Conservation (phyloP, 2,797 vertebrate genomes). For the Rachycentron canadum region DNA sequence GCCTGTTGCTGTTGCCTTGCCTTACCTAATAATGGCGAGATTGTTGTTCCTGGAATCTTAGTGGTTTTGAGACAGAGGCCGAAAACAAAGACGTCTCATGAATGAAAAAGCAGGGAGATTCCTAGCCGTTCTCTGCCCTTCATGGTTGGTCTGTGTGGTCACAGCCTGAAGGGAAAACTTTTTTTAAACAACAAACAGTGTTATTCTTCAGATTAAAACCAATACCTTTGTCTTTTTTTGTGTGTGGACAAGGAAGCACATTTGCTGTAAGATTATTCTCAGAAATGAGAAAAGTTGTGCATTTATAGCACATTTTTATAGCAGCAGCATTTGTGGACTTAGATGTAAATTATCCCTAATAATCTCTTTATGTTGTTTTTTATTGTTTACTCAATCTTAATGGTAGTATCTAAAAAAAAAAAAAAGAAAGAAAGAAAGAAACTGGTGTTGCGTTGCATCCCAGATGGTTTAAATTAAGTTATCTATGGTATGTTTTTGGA, state of each 20-base stretch:
- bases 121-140: conserved; percentile 46
- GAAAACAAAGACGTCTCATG: conserved; percentile 58
- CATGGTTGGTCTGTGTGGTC: conserved; percentile 47
- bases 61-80: conserved; percentile 38
- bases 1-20: conserved; percentile 11
- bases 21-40: conserved; percentile 40
- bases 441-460: background rate
- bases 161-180: conserved; percentile 31
- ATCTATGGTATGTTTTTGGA: background rate
- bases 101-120: conserved; percentile 60
- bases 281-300: conserved; percentile 30
- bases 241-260: background rate
- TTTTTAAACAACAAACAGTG: conserved; percentile 46
- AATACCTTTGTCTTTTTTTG: conserved; percentile 24
- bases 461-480: background rate
- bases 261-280: conserved; percentile 26
- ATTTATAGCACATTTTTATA: conserved; percentile 28
- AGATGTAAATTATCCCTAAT: conserved; percentile 9
- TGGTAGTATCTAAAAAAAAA: background rate
- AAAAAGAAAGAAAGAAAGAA: no score
- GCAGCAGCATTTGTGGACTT: conserved; percentile 18
- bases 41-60: conserved; percentile 55
- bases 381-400: conserved; percentile 15
- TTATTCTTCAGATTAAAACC: conserved; percentile 47
- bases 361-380: conserved; percentile 18